Evolutionary conservation across 1,140 invertebrate genomes (phyloP), one percentile per base, ranked within the genome.

Genomic region (Plodia interpunctella): DNA sequence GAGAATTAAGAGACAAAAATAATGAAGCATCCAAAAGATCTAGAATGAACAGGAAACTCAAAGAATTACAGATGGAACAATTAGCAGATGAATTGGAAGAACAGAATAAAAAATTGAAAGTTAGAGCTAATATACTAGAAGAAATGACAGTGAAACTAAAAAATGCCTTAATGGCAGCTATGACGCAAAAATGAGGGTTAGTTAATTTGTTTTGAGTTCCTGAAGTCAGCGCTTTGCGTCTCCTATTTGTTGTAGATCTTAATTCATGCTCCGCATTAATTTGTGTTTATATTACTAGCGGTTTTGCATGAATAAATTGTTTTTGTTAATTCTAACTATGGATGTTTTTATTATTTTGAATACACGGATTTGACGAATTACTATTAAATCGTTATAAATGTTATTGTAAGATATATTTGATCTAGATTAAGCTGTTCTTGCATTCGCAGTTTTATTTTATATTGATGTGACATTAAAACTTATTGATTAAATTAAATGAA

Each of bases 11-110:
- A 13, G 93, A 94, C 63, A 94, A 94, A 68, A 95, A 95, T 77
- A 95, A 95, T 75, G 94, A 95, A 79, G 94, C 94, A 6, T 95
- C 94, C 11, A 90, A 94, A 70, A 91, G 92, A 66, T 95, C 94
- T 0, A 86, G 94, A 59, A 92, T 93, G 84, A 94, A 94, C 60
- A 92, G 94, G 57, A 95, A 95, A 78, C 87, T 91, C 5, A 93
- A 94, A 65, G 94, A 95, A 65, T 68, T 87, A 58, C 82, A 90
- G 63, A 90, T 84, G 79, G 78, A 87, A 63, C 77, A 84, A 49
- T 32, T 79, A 32, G 88, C 81, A 10, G 70, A 74, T 25, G 78
- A 90, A 25, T 68, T 91, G 54, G 88, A 90, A 62, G 80, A 85
- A 20, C 74, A 75, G 63, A 91, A 91, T 68, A 81, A 87, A 52